These are phyloP conservation scores for Nineta flava DNA, from an alignment of 2,888 invertebrate genomes.

Conservation along the genomic window DNA sequence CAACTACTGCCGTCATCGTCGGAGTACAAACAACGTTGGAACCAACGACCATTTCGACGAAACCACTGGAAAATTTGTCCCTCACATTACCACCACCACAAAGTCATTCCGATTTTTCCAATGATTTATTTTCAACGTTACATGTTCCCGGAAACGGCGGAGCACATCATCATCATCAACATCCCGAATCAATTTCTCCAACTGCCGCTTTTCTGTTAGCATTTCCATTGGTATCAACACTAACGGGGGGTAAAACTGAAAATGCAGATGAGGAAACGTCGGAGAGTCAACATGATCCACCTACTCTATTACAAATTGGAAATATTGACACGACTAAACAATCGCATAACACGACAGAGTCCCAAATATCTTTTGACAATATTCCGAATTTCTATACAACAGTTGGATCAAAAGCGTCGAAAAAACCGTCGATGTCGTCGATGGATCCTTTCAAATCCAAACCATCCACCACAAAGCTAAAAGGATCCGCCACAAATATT, in stretches of 20 bases:
- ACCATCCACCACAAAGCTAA: not conserved
- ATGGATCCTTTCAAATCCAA: not conserved
- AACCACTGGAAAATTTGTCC: constrained; percentile 15
- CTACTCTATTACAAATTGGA: constrained; percentile 30
- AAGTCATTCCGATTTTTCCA: constrained; percentile 35
- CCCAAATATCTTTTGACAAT: constrained; percentile 24
- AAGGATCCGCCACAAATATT: not conserved
- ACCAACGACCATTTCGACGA: constrained; percentile 10
- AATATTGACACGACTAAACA: constrained; percentile 24
- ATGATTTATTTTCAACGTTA: constrained; percentile 41
- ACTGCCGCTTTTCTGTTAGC: constrained; percentile 63
- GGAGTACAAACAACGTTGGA: constrained; percentile 10
- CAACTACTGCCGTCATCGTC: constrained; percentile 3
- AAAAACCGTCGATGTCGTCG: not conserved
- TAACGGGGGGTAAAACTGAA: constrained; percentile 36
- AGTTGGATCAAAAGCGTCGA: not conserved
- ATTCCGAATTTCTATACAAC: constrained; percentile 15
- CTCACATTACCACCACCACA: constrained; percentile 13
- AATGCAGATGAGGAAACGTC: constrained; percentile 34
- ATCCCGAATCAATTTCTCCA: constrained; percentile 49
- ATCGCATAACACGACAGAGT: constrained; percentile 21
- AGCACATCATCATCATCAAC: constrained; percentile 22
- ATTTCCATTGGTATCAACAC: constrained; percentile 52
- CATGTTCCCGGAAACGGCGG: constrained; percentile 31
- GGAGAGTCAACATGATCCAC: constrained; percentile 29